Evolutionary conservation across 2,888 invertebrate genomes (phyloP).

Genomic region (Zelleria hepariella): DNA sequence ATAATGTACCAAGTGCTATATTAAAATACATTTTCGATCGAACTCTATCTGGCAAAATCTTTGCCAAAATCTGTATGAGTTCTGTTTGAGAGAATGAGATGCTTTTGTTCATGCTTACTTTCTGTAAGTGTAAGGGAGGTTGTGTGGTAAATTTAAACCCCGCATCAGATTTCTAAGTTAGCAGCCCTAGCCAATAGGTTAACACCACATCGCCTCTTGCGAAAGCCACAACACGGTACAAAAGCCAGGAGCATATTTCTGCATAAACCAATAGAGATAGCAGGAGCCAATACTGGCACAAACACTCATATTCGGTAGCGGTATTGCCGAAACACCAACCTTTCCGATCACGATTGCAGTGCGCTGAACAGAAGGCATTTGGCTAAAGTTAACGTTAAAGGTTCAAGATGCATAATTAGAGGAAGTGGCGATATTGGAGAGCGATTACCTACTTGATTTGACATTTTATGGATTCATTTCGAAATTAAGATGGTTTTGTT

Average conservation of each 20-base stretch:
- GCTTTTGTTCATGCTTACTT: no score
- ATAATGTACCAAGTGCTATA: no score
- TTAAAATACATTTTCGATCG: no score
- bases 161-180: background rate
- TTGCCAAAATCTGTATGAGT: no score
- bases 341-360: background rate
- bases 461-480: background rate
- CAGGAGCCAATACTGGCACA: background rate
- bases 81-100: no score
- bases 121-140: no score
- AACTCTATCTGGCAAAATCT: no score
- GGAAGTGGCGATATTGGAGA: background rate
- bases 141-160: no score
- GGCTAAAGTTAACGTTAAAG: no score
- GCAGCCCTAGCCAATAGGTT: background rate
- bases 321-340: background rate
- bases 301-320: background rate
- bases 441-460: background rate
- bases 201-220: background rate
- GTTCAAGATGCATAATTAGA: background rate
- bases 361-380: background rate
- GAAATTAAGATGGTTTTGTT: background rate
- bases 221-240: background rate
- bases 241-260: background rate
- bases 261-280: background rate